A percentile compares a stretch with the other conserved stretches of the same genome.
These are phyloP conservation scores for Oikopleura dioica DNA, from an alignment of 23 tunicate species.

Conservation along the genomic window DNA sequence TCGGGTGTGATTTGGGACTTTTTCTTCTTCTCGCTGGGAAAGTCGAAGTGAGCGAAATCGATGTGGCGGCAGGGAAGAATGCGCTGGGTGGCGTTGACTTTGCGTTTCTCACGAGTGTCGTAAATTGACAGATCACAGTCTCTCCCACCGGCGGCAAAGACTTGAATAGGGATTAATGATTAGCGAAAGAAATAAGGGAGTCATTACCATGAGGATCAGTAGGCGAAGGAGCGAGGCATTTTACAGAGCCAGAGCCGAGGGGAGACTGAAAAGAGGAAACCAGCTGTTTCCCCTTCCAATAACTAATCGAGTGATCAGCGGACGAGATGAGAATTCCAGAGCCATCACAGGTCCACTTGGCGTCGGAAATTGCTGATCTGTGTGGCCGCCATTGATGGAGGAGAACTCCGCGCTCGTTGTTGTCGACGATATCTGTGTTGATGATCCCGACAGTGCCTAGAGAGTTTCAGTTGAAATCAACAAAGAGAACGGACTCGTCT, in stretches of 20 bases:
- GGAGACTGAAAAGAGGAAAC: neutral
- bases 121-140: neutral
- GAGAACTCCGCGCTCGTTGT: neutral
- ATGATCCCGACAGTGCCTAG: no score
- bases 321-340: neutral
- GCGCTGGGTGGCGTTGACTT: neutral
- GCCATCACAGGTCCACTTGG: neutral
- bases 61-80: neutral
- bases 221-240: neutral
- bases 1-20: no score
- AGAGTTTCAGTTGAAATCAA: no score
- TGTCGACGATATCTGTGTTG: neutral
- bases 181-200: neutral
- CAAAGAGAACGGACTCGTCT: no score
- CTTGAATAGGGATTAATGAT: neutral
- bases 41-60: neutral
- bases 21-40: no score
- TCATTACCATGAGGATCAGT: neutral
- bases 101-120: neutral
- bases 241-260: neutral
- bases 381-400: neutral
- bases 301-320: neutral
- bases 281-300: neutral
- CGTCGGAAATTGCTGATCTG: neutral
- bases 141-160: constrained; percentile 7